Evolutionary conservation across 2,888 invertebrate genomes (phyloP), one percentile per base, ranked within the genome.

Genomic region (Nephrocerus scutellatus): DNA sequence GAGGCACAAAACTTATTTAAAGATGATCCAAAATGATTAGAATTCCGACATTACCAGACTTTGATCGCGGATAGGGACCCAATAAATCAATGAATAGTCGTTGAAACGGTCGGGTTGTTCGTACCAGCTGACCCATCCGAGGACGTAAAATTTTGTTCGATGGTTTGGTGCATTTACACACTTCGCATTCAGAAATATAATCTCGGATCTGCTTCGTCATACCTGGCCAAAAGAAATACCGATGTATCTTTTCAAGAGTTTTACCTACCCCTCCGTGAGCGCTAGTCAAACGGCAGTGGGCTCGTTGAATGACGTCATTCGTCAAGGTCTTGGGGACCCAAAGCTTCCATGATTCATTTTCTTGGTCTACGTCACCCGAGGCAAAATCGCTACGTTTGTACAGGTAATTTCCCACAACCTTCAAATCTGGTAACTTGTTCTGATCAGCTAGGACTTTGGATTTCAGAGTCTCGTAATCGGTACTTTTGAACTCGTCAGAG

Each of bases 31-130:
- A 8, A 1, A 40, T 30, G 4, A 40, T 40, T 9, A 44, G 19
- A 6, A 40, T 8, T 5, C 40, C 40, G 3, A 40, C 33, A 14
- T 30, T 8, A 10, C 40, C 43, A 4, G 5, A 20, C 20, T 41
- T 37, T 13, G 33, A 30, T 2, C 41, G 14, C 5, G 41, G 32
- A 34, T 41, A 44, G 2, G 41, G 41, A 4, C 44, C 44, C 5
- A 40, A 14, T 9, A 44, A 21, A 13, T 44, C 36, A 2, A 44
- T 28, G 25, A 29, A 44, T 15, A 44, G 21, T 28, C 25, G 20
- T 28, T 44, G 44, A 22, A 44, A 44, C 2, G 37, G 37, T 4
- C 43, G 13, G 30, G n/a, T n/a, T n/a, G n/a, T n/a, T n/a, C n/a
- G n/a, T n/a, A n/a, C n/a, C n/a, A n/a, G n/a, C n/a, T n/a, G n/a